Evolutionary conservation across 64 coral and sea anemone genomes (phyloP).

Genomic region (Astreopora myriophthalma): DNA sequence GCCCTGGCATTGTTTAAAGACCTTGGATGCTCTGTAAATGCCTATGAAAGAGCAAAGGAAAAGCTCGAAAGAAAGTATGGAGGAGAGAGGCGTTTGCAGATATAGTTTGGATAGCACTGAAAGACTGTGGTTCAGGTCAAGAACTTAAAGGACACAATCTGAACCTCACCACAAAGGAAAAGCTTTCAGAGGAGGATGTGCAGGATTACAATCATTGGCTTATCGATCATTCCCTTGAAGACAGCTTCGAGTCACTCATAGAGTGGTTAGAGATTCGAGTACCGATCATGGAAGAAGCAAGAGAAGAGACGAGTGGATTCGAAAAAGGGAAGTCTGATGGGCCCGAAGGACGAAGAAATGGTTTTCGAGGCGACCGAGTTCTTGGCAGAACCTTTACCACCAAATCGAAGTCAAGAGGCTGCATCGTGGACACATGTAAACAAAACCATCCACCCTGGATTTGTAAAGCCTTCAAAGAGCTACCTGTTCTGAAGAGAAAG

Average conservation of each 20-base stretch:
- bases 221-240: constrained; percentile 19
- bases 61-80: constrained; percentile 53
- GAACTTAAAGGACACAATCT: constrained; percentile 46
- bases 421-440: constrained; percentile 27
- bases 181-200: constrained; percentile 51
- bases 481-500: constrained; percentile 5
- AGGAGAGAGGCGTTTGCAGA: constrained; percentile 40
- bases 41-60: constrained; percentile 51
- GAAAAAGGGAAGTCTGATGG: neutral
- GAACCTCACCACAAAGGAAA: constrained; percentile 66
- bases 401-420: constrained; percentile 2
- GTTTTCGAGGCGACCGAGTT: neutral
- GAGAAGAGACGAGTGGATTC: neutral
- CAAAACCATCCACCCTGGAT: constrained; percentile 32
- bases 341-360: neutral
- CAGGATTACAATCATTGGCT: constrained; percentile 64
- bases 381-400: constrained; percentile 4
- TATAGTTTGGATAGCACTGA: constrained; percentile 32
- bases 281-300: constrained; percentile 56
- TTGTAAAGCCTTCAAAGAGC: constrained; percentile 12
- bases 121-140: constrained; percentile 36
- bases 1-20: constrained; percentile 41
- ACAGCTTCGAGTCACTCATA: constrained; percentile 22
- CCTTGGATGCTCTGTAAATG: constrained; percentile 24
- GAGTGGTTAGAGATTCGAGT: constrained; percentile 29